These are phyloP conservation scores for Nibea albiflora DNA, from an alignment of 2,113 vertebrate species.

Conservation along the genomic window DNA sequence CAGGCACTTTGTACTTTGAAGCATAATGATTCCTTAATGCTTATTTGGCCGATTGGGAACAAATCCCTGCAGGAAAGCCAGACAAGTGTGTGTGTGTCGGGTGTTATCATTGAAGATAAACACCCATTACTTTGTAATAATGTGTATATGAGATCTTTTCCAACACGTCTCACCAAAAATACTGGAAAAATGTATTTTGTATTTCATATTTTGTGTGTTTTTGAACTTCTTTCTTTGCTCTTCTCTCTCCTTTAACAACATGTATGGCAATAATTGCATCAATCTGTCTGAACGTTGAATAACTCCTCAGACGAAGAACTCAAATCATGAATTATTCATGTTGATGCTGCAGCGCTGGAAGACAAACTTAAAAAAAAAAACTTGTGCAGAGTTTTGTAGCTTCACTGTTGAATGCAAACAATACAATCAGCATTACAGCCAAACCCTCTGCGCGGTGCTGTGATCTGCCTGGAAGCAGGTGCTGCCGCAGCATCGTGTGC, in stretches of 20 bases:
- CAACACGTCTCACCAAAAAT: too few species aligned
- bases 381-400: not conserved
- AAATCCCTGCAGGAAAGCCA: too few species aligned
- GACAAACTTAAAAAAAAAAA: not conserved
- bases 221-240: not conserved
- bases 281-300: not conserved
- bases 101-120: too few species aligned
- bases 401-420: not conserved
- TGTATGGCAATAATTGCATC: not conserved
- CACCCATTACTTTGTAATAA: too few species aligned
- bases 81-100: too few species aligned
- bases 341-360: not conserved
- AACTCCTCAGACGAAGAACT: not conserved
- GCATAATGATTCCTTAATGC: too few species aligned
- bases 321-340: not conserved
- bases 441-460: not conserved
- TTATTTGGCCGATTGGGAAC: too few species aligned
- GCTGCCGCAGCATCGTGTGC: not conserved
- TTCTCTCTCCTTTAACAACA: not conserved
- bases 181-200: not conserved
- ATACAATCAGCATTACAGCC: not conserved
- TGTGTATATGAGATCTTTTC: too few species aligned
- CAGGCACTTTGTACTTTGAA: too few species aligned
- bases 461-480: slow-evolving; percentile 11
- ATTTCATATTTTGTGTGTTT: not conserved